Evolutionary conservation across 1,140 invertebrate species (phyloP).

Genomic region (Aphidius gifuensis): DNA sequence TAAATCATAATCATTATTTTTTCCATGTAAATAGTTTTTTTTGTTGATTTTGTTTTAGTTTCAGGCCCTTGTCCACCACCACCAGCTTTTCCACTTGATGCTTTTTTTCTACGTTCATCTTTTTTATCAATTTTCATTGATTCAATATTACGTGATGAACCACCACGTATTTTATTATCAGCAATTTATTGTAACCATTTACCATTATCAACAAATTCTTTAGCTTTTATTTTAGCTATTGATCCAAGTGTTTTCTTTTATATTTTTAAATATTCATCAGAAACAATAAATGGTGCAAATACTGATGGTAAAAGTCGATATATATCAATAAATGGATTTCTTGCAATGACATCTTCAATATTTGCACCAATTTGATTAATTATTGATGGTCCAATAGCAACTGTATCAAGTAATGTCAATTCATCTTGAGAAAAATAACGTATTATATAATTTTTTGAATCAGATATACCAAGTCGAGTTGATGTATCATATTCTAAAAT

Average conservation of each 20-base stretch:
- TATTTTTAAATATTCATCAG: slow-evolving; percentile 64
- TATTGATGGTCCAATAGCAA: slow-evolving; percentile 72
- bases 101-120: slow-evolving; percentile 86
- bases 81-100: slow-evolving; percentile 78
- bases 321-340: slow-evolving; percentile 77
- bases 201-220: slow-evolving; percentile 67
- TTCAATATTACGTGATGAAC: slow-evolving; percentile 42
- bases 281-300: slow-evolving; percentile 60
- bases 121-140: slow-evolving; percentile 61
- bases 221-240: slow-evolving; percentile 70
- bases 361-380: slow-evolving; percentile 77
- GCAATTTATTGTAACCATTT: slow-evolving; percentile 52
- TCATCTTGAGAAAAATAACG: slow-evolving; percentile 73
- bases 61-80: slow-evolving; percentile 91
- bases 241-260: slow-evolving; percentile 67
- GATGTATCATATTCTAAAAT: slow-evolving; percentile 84
- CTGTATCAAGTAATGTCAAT: slow-evolving; percentile 70
- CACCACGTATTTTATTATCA: slow-evolving; percentile 44
- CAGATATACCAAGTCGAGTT: slow-evolving; percentile 80
- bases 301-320: slow-evolving; percentile 75
- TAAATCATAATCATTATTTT: slow-evolving; percentile 61
- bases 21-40: slow-evolving; percentile 62
- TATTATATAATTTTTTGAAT: slow-evolving; percentile 78
- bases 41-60: slow-evolving; percentile 95
- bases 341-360: slow-evolving; percentile 78